phyloP scores from a whole-genome alignment of 1,140 invertebrate species.

The Sycobia sp. region DNA sequence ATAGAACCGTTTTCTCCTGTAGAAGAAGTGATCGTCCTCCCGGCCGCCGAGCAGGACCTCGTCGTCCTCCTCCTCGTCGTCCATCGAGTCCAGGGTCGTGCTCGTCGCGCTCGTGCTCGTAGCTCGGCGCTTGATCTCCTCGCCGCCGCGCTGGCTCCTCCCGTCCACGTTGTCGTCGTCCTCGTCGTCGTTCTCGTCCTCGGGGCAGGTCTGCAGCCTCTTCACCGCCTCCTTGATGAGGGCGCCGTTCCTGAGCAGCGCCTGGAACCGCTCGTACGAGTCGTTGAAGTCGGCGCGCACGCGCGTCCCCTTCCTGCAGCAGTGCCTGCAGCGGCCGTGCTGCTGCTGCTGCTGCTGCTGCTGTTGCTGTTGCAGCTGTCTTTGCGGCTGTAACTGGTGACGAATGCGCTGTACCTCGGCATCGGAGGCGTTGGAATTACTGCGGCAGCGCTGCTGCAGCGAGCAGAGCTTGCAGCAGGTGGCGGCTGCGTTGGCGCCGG shows the following conservation, averaged over 20 bases:
- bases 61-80: slow-evolving; percentile 57
- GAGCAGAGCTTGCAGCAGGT: slow-evolving; percentile 55
- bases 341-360: slow-evolving; percentile 34
- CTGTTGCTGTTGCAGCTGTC: slow-evolving; percentile 5
- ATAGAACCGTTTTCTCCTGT: slow-evolving; percentile 47
- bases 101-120: slow-evolving; percentile 7
- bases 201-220: slow-evolving; percentile 65
- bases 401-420: too few relatives aligned
- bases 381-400: too few relatives aligned
- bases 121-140: slow-evolving; percentile 13
- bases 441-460: too few relatives aligned
- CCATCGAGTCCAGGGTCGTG: slow-evolving; percentile 36
- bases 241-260: slow-evolving; percentile 67
- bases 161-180: background rate
- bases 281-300: slow-evolving; percentile 57
- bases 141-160: slow-evolving; percentile 5
- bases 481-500: too few relatives aligned
- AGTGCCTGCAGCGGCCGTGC: slow-evolving; percentile 39
- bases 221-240: slow-evolving; percentile 76
- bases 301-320: slow-evolving; percentile 19
- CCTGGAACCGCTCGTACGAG: slow-evolving; percentile 71
- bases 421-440: slow-evolving; percentile 39
- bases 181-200: slow-evolving; percentile 38
- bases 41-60: slow-evolving; percentile 31
- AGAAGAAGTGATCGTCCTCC: slow-evolving; percentile 52